Percentiles rank a stretch among this genome's conserved stretches.
Conservation (phyloP, 2,797 vertebrate genomes). For the Bradypodion pumilum region DNA sequence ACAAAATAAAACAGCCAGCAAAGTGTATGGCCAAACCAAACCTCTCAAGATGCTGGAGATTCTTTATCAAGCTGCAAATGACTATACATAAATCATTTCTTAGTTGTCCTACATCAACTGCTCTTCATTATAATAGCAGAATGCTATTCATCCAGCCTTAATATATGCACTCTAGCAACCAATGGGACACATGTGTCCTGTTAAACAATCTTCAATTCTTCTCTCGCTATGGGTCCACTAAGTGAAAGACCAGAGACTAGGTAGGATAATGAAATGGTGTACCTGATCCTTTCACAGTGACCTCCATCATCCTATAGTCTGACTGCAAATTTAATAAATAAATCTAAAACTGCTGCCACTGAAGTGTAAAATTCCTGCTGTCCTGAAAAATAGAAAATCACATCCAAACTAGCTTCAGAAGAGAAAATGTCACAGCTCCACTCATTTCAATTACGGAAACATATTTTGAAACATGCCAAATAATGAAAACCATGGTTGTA, state of each 20-base stretch:
- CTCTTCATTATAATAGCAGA: background rate
- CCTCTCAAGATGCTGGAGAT: background rate
- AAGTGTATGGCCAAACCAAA: background rate
- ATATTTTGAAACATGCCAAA: constrained; percentile 6
- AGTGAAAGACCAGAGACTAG: background rate
- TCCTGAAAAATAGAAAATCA: constrained; percentile 19
- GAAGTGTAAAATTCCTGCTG: constrained; percentile 13
- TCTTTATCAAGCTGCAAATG: background rate
- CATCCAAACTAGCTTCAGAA: background rate
- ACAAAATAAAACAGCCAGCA: background rate
- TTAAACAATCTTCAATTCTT: background rate
- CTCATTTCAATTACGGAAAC: constrained; percentile 9
- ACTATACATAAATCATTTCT: background rate
- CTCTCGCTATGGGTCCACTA: background rate
- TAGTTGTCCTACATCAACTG: background rate
- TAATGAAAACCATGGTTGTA: background rate
- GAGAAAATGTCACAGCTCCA: constrained; percentile 14
- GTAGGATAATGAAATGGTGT: background rate
- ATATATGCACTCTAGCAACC: background rate
- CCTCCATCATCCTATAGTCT: background rate
- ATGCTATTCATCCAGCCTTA: background rate
- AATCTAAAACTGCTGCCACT: background rate
- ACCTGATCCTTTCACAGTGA: background rate
- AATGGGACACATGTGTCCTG: too few species aligned
- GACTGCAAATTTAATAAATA: background rate